Evolutionary conservation across 2,888 invertebrate genomes (phyloP).

Genomic region (Drosophila sordidula): DNA sequence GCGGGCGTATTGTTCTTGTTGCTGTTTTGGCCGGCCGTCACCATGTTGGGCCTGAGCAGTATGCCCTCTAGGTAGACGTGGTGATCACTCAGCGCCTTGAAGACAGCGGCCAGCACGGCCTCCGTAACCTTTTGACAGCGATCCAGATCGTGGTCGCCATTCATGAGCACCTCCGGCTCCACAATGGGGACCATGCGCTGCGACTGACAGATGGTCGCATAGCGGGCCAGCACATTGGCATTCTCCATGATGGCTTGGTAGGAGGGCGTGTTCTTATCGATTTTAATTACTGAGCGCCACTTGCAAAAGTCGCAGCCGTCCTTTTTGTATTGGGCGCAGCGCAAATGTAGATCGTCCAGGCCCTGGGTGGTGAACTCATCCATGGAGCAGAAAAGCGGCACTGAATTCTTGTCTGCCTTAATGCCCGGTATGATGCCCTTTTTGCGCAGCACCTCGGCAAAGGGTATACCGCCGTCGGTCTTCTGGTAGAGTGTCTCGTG

Average conservation of each 20-base stretch:
- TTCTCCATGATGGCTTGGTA: conserved; percentile 96
- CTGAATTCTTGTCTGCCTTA: conserved; percentile 98
- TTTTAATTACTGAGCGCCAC: conserved; percentile 98
- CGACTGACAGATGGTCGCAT: conserved; percentile 97
- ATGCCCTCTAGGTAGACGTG: conserved; percentile 99
- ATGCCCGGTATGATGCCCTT: conserved; percentile 97
- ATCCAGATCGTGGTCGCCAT: conserved; percentile 97
- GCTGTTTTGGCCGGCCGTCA: conserved; percentile 94
- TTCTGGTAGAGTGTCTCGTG: conserved; percentile 99
- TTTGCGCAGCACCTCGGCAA: conserved; percentile 93
- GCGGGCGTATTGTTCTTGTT: conserved; percentile 90
- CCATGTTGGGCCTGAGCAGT: conserved; percentile 99
- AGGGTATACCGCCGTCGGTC: conserved; percentile 92
- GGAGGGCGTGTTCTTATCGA: conserved; percentile 95
- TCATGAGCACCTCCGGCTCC: conserved; percentile 98
- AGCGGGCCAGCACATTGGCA: conserved; percentile 98
- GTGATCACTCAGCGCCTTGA: conserved; percentile 98
- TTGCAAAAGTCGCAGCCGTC: conserved; percentile 99
- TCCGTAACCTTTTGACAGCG: conserved; percentile 97
- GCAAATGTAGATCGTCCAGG: conserved; percentile 95
- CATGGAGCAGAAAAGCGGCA: conserved; percentile 95
- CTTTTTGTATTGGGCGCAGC: conserved; percentile 98
- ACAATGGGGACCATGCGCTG: conserved; percentile 99
- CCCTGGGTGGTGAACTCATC: conserved; percentile 99
- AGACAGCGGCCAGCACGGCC: conserved; percentile 95